Conservation (phyloP, 2,113 vertebrate genomes). For the Poicephalus meyeri region DNA sequence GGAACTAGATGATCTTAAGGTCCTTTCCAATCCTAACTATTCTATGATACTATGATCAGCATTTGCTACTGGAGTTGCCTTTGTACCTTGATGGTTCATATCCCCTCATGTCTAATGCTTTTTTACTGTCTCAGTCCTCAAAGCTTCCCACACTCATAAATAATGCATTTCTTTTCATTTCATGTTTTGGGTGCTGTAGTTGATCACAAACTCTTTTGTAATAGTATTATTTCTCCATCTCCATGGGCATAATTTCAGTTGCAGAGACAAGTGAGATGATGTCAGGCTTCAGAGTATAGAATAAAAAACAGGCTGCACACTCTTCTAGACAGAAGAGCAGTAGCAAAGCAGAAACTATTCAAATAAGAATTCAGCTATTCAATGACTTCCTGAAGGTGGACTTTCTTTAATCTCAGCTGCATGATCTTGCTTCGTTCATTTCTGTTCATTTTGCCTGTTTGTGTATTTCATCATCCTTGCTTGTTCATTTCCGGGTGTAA, state of each 20-base stretch:
- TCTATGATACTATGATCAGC: neutral
- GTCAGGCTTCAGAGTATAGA: neutral
- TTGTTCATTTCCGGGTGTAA: neutral
- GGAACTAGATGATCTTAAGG: too few species aligned
- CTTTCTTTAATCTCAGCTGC: neutral
- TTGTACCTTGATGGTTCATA: neutral
- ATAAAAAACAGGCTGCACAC: neutral
- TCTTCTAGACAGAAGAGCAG: neutral
- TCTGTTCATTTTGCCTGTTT: too few species aligned
- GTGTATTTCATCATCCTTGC: too few species aligned
- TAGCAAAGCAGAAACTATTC: neutral
- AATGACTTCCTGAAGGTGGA: neutral
- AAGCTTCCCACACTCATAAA: neutral
- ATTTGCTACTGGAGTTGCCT: neutral
- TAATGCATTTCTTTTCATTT: neutral
- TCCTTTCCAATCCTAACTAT: too few species aligned
- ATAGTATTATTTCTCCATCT: neutral
- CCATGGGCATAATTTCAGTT: neutral
- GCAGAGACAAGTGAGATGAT: neutral
- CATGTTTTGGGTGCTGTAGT: neutral
- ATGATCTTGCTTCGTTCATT: neutral
- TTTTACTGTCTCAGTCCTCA: neutral
- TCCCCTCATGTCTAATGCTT: neutral
- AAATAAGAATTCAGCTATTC: neutral
- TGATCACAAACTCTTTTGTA: neutral